These are phyloP conservation scores for Pasiphila rectangulata DNA, from an alignment of 2,888 invertebrate genomes.

Conservation along the genomic window DNA sequence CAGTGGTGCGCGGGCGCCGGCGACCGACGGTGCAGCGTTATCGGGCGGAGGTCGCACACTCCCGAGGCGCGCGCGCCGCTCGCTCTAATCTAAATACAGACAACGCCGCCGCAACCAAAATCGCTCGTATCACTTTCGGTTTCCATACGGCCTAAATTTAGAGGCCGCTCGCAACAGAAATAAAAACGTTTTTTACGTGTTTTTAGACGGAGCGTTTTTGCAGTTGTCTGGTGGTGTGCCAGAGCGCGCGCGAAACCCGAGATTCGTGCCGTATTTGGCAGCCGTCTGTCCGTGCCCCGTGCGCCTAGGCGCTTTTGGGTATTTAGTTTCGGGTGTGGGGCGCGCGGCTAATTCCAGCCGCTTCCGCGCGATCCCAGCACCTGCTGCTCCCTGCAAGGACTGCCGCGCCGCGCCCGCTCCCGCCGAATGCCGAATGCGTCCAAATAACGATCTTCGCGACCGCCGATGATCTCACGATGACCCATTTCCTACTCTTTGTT, in stretches of 20 bases:
- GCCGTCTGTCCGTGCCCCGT: constrained; percentile 47
- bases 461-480: constrained; percentile 27
- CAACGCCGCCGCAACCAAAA: constrained; percentile 75
- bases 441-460: constrained; percentile 20
- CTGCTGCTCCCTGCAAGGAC: constrained; percentile 22
- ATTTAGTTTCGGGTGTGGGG: constrained; percentile 32
- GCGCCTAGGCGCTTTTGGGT: constrained; percentile 17
- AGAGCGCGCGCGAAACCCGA: constrained; percentile 71
- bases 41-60: constrained; percentile 28
- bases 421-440: constrained; percentile 11
- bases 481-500: constrained; percentile 26
- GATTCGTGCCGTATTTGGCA: constrained; percentile 79
- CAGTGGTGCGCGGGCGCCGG: constrained; percentile 26
- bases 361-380: constrained; percentile 43
- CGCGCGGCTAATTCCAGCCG: constrained; percentile 56
- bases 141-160: constrained; percentile 79
- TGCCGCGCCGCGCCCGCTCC: constrained; percentile 1
- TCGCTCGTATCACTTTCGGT: constrained; percentile 77
- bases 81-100: constrained; percentile 77
- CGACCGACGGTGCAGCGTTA: constrained; percentile 30
- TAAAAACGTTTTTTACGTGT: constrained; percentile 79
- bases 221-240: constrained; percentile 60
- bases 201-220: constrained; percentile 71
- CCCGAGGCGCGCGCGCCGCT: constrained; percentile 41
- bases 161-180: constrained; percentile 76